Conservation (phyloP, 2,113 vertebrate species). For the Oncorhynchus gorbuscha region DNA sequence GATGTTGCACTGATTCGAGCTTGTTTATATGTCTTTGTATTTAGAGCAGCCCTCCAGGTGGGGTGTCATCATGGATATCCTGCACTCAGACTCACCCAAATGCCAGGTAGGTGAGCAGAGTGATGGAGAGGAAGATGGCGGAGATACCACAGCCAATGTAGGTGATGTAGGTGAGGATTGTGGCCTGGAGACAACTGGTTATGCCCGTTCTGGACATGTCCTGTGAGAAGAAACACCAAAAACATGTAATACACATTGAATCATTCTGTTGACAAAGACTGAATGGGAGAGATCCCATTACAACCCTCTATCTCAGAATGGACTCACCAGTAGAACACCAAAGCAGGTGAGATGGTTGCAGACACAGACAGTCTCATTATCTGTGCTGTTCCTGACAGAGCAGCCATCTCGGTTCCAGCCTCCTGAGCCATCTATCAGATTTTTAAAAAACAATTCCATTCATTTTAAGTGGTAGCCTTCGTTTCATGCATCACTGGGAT, state of each 20-base stretch:
- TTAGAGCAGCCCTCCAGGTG: not conserved
- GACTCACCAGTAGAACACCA: slow-evolving; percentile 86
- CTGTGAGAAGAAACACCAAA: slow-evolving; percentile 60
- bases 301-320: not conserved
- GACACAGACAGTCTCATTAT: slow-evolving; percentile 81
- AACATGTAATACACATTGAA: not conserved
- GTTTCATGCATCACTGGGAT: not conserved
- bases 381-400: slow-evolving; percentile 69
- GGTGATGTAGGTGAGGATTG: slow-evolving; percentile 89
- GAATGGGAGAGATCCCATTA: not conserved
- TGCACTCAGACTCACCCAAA: slow-evolving; percentile 83
- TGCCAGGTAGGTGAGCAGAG: slow-evolving; percentile 91
- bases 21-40: not conserved
- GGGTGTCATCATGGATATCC: not conserved
- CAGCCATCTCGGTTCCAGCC: slow-evolving; percentile 89
- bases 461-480: not conserved
- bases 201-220: slow-evolving; percentile 71
- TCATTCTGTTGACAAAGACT: not conserved
- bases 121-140: slow-evolving; percentile 90
- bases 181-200: slow-evolving; percentile 65
- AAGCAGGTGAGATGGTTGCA: slow-evolving; percentile 96
- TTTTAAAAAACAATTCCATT: not conserved
- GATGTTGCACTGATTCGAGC: too few species aligned
- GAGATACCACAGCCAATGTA: slow-evolving; percentile 96
- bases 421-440: slow-evolving; percentile 75